phyloP scores from a whole-genome alignment of 2,113 vertebrate genomes.

The Brienomyrus brachyistius region DNA sequence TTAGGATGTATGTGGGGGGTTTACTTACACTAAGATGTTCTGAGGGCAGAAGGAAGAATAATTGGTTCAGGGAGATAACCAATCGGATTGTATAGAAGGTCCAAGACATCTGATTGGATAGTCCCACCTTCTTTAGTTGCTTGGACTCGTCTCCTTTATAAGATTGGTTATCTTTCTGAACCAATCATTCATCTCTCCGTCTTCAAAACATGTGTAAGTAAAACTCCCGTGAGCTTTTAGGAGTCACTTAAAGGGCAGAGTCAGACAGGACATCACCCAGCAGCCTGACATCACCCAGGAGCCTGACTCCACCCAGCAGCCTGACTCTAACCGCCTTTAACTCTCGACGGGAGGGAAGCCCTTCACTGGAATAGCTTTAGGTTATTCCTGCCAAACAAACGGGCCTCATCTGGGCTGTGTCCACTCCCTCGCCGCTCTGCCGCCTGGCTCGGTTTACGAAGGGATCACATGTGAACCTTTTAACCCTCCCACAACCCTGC shows the following conservation, averaged over 20 bases:
- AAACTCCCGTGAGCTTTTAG: neutral
- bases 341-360: neutral
- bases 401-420: neutral
- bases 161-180: no score
- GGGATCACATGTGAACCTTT: neutral
- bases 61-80: no score
- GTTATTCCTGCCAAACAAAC: neutral
- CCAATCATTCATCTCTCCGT: no score
- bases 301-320: neutral
- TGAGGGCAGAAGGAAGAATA: no score
- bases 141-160: no score
- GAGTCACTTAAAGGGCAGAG: neutral
- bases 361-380: neutral
- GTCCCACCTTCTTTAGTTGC: no score
- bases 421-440: neutral
- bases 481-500: neutral
- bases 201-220: no score
- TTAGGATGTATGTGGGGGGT: neutral
- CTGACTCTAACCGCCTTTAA: neutral
- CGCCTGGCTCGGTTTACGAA: neutral
- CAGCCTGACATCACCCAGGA: neutral
- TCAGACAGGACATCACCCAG: neutral
- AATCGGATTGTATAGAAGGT: no score
- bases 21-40: no score
- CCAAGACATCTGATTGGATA: no score